These are phyloP conservation scores for Periophthalmus magnuspinnatus DNA, from an alignment of 2,797 vertebrate species.

Conservation along the genomic window DNA sequence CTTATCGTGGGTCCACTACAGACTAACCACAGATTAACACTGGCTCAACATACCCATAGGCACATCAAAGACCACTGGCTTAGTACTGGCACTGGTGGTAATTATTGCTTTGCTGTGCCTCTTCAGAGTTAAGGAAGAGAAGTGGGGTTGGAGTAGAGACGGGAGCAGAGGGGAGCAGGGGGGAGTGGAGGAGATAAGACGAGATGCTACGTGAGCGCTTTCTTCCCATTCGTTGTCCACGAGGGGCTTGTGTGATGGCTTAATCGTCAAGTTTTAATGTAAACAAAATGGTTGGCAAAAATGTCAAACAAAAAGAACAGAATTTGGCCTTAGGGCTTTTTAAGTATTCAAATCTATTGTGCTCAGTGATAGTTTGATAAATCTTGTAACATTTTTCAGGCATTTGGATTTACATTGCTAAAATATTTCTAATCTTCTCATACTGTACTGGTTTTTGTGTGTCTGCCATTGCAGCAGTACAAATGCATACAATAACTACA, in stretches of 20 bases:
- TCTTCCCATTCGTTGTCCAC: slow-evolving; percentile 15
- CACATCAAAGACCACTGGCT: slow-evolving; percentile 68
- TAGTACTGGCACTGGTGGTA: slow-evolving; percentile 56
- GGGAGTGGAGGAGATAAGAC: slow-evolving; percentile 13
- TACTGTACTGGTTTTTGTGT: not conserved
- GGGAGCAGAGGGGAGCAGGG: not conserved
- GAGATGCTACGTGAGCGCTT: slow-evolving; percentile 15
- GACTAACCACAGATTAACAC: slow-evolving; percentile 71
- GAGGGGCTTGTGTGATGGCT: slow-evolving; percentile 12
- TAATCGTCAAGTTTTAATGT: slow-evolving; percentile 22
- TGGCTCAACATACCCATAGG: slow-evolving; percentile 61
- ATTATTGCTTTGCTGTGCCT: slow-evolving; percentile 65
- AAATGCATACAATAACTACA: not conserved
- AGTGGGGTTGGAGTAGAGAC: slow-evolving; percentile 20
- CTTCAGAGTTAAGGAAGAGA: slow-evolving; percentile 43
- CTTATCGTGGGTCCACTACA: slow-evolving; percentile 61
- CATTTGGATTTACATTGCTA: not conserved
- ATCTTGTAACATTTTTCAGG: not conserved
- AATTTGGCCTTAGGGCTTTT: not conserved
- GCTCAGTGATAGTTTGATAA: not conserved
- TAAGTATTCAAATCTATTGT: not conserved
- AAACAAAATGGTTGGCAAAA: slow-evolving; percentile 17
- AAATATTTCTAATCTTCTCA: slow-evolving; percentile 1
- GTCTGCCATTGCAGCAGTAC: not conserved
- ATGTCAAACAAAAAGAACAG: not conserved